Evolutionary conservation across 2,888 invertebrate species (phyloP).

Genomic region (Exephanes ischioxanthus): DNA sequence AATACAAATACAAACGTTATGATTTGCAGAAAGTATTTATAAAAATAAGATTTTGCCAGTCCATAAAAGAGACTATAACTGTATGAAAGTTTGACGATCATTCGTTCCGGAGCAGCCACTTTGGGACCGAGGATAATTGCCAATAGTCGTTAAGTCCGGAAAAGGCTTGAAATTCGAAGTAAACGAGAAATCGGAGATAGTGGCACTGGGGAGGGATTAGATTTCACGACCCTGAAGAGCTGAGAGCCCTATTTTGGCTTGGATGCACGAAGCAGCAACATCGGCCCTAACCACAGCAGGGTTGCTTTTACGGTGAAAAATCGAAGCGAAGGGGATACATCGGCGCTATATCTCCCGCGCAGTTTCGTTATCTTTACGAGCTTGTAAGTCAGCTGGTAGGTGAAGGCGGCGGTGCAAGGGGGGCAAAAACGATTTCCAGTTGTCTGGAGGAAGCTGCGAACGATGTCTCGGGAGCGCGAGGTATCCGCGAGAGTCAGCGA

Average conservation of each 20-base stretch:
- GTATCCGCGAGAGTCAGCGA: conserved; percentile 42
- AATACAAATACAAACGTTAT: no score
- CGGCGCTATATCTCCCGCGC: conserved; percentile 71
- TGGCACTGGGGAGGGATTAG: conserved; percentile 53
- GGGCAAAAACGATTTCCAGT: conserved; percentile 66
- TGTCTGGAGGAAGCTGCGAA: conserved; percentile 65
- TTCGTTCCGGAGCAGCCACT: conserved; percentile 13
- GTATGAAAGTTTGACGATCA: conserved; percentile 40
- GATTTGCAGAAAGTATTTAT: neutral
- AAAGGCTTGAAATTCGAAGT: conserved; percentile 52
- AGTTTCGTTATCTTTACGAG: conserved; percentile 81
- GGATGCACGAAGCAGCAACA: neutral
- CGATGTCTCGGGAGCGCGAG: conserved; percentile 34
- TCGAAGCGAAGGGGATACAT: conserved; percentile 71
- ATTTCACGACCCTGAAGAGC: conserved; percentile 61
- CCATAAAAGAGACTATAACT: neutral
- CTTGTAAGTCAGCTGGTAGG: conserved; percentile 70
- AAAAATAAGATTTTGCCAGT: neutral
- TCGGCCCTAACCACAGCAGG: conserved; percentile 35
- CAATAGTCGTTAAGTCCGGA: conserved; percentile 65
- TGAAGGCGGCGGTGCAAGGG: conserved; percentile 37
- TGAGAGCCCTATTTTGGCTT: conserved; percentile 40
- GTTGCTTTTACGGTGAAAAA: conserved; percentile 72
- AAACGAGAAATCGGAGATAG: conserved; percentile 56
- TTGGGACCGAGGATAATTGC: conserved; percentile 56